Evolutionary conservation across 1,140 invertebrate genomes (phyloP), one percentile per base, ranked within the genome.

Genomic region (Pseudomyrmex dendroicus): DNA sequence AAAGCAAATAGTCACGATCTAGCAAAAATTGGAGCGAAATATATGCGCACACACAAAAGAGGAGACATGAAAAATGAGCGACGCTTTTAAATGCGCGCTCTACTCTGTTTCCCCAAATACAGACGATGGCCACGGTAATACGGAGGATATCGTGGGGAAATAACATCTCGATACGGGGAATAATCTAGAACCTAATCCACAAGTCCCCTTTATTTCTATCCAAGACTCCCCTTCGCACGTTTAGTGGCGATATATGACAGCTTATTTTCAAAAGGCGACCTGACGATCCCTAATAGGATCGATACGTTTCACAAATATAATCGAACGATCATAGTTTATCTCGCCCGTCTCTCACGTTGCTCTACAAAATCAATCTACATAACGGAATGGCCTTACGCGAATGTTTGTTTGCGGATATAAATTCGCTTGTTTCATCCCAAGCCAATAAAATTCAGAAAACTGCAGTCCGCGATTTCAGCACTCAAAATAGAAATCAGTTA

Each of bases 171-270:
- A 84, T 87, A 84, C 54, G 73, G 61, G 63, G 74, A 87, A 86
- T 86, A 87, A 87, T 35, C 86, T 70, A 74, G 61, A 73, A 66
- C 50, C 85, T 86, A 84, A 87, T 87, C 82, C 50, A 66, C 85
- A 66, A 84, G 84, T 87, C 86, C 85, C 85, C 86, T 56, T 52
- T 63, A 57, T 61, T 74, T 73, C 83, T 57, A 67, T 57, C 56
- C 73, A 64, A n/a, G 8, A 17, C 59, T 73, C 73, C 86, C 85
- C 85, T 87, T 54, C 2, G 80, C 35, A 35, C 82, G 68, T 80
- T 87, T 74, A 80, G 73, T 61, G 74, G 73, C 85, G 86, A 87
- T 87, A 87, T 72, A 82, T 87, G 86, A 87, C 85, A 84, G 85
- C 85, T 87, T 87, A 87, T 87, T 87, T 84, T 73, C 85, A 59